Evolutionary conservation across 2,113 vertebrate genomes (phyloP).

Genomic region (Hemibagrus wyckioides): DNA sequence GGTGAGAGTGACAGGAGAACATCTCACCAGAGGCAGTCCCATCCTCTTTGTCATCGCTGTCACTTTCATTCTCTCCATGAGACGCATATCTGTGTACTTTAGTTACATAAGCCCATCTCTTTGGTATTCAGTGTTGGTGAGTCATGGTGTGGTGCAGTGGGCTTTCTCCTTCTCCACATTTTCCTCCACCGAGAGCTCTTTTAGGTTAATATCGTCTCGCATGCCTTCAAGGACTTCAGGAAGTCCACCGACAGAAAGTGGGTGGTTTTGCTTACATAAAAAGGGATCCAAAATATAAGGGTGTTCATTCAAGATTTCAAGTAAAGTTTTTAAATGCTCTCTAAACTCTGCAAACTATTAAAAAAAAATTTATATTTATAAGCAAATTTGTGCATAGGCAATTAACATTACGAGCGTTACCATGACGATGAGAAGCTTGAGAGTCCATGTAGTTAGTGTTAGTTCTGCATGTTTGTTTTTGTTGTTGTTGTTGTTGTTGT

Average conservation of each 20-base stretch:
- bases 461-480: too few species aligned
- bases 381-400: neutral
- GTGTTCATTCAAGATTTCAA: slow-evolving; percentile 2
- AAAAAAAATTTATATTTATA: neutral
- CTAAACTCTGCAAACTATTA: neutral
- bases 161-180: slow-evolving; percentile 39
- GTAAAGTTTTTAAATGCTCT: neutral
- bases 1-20: slow-evolving; percentile 46
- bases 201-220: slow-evolving; percentile 27
- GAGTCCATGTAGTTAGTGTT: neutral
- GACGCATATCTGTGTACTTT: slow-evolving; percentile 52
- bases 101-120: slow-evolving; percentile 61
- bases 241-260: slow-evolving; percentile 33
- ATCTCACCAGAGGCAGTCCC: slow-evolving; percentile 61
- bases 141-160: slow-evolving; percentile 53
- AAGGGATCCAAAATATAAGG: neutral
- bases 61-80: slow-evolving; percentile 58
- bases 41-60: slow-evolving; percentile 66
- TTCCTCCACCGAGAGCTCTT: slow-evolving; percentile 39
- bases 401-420: too few species aligned
- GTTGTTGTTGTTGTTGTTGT: too few species aligned
- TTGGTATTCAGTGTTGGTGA: slow-evolving; percentile 44
- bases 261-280: neutral
- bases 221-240: slow-evolving; percentile 3
- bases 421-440: neutral